These are phyloP conservation scores for Oriolus oriolus DNA, from an alignment of 2,113 vertebrate species.

Conservation along the genomic window DNA sequence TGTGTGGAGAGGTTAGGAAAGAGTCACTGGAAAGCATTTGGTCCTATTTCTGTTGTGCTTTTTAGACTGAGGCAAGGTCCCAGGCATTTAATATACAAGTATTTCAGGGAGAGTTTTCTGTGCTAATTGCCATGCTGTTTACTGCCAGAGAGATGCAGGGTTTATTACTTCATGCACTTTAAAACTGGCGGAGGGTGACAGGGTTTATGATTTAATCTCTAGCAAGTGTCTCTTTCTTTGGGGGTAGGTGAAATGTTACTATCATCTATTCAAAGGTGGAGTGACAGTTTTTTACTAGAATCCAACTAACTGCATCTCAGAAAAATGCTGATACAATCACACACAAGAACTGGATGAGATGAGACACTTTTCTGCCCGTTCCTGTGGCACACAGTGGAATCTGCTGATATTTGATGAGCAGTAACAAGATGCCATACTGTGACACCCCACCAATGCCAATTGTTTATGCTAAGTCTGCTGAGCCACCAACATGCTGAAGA, in stretches of 20 bases:
- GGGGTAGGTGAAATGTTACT: conserved; percentile 14
- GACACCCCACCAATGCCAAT: conserved; percentile 54
- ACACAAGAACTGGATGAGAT: conserved; percentile 12
- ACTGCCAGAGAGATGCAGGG: not conserved
- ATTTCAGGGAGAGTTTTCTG: conserved; percentile 20
- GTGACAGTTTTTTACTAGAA: conserved; percentile 35
- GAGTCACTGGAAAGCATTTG: not conserved
- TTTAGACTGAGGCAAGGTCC: not conserved
- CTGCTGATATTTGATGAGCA: conserved; percentile 70
- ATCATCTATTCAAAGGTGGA: conserved; percentile 59
- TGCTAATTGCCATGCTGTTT: not conserved
- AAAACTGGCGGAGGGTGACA: not conserved
- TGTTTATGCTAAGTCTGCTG: conserved; percentile 58
- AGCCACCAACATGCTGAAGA: conserved; percentile 34
- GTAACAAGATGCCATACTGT: conserved; percentile 71
- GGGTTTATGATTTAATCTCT: conserved; percentile 38
- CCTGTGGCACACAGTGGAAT: conserved; percentile 42
- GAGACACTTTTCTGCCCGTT: conserved; percentile 46
- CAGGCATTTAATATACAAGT: not conserved
- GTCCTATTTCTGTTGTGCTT: not conserved
- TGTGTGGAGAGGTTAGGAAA: not conserved
- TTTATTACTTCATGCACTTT: not conserved
- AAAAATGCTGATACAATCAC: conserved; percentile 63
- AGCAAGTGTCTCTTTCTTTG: conserved; percentile 21
- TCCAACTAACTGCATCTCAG: conserved; percentile 46